Evolutionary conservation across 2,888 invertebrate genomes (phyloP).

Genomic region (Lobophora halterata): DNA sequence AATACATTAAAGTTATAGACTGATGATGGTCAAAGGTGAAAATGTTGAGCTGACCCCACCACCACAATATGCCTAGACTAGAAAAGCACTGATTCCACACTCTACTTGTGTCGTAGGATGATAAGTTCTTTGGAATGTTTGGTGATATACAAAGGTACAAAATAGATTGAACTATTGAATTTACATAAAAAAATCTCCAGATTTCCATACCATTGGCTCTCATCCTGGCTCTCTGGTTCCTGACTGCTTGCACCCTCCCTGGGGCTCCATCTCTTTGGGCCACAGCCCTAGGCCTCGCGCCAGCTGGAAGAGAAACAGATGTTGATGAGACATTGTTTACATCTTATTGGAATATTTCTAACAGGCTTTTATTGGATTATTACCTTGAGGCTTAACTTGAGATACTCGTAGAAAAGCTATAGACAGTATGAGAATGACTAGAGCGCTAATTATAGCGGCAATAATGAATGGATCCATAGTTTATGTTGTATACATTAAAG

Average conservation of each 20-base stretch:
- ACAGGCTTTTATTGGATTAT: conserved; percentile 18
- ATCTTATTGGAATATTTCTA: neutral
- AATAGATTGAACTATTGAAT: no score
- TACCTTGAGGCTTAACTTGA: conserved; percentile 59
- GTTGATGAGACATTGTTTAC: conserved; percentile 8
- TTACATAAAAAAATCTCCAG: neutral
- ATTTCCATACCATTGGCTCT: conserved; percentile 74
- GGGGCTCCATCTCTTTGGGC: conserved; percentile 79
- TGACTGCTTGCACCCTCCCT: conserved; percentile 85
- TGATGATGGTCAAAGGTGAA: no score
- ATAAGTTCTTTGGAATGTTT: no score
- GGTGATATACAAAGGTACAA: no score
- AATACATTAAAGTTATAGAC: no score
- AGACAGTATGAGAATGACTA: conserved; percentile 58
- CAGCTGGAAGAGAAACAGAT: conserved; percentile 39
- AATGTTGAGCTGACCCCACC: no score
- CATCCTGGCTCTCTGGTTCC: conserved; percentile 86
- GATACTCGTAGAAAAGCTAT: conserved; percentile 58
- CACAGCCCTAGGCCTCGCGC: conserved; percentile 59
- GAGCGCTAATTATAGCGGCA: conserved; percentile 65
- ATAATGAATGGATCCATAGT: conserved; percentile 71
- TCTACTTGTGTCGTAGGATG: no score
- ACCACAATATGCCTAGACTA: no score
- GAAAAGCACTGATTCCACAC: no score
- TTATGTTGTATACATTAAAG: neutral